Percentiles rank a stretch among this genome's conserved stretches.
phyloP scores from a whole-genome alignment of 1,140 invertebrate genomes.

The Brachionus paranguensis region DNA sequence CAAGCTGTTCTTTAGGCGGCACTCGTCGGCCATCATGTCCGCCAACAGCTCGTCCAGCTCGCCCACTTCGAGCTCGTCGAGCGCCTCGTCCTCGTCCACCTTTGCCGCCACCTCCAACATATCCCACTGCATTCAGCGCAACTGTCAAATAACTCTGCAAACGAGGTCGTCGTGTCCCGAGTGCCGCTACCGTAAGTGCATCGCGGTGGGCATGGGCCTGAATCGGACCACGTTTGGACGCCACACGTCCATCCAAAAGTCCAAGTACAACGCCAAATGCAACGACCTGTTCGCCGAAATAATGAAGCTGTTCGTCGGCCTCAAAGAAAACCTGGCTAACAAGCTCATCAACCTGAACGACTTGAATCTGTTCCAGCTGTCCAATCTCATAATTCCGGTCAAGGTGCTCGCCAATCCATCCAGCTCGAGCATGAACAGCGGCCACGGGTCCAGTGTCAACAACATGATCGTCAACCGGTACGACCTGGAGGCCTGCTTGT shows the following conservation, averaged over 20 bases:
- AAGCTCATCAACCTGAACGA: slow-evolving; percentile 6
- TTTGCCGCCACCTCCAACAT: background rate
- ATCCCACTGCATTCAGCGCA: slow-evolving; percentile 40
- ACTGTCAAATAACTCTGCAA: slow-evolving; percentile 52
- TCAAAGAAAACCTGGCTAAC: slow-evolving; percentile 2
- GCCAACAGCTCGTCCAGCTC: slow-evolving; percentile 18
- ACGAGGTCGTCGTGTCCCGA: slow-evolving; percentile 74
- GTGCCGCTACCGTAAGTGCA: slow-evolving; percentile 97
- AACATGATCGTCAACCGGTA: background rate
- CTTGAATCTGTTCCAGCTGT: background rate
- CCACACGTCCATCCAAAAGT: slow-evolving; percentile 32
- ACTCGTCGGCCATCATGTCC: slow-evolving; percentile 24
- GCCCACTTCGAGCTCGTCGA: background rate
- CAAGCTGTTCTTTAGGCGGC: slow-evolving; percentile 40
- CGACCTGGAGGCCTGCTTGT: slow-evolving; percentile 4
- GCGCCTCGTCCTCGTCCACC: background rate
- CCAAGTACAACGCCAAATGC: slow-evolving; percentile 29
- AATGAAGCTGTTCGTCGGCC: slow-evolving; percentile 7
- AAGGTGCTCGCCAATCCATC: background rate
- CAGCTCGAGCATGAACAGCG: background rate
- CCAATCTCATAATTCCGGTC: background rate
- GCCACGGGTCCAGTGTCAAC: background rate
- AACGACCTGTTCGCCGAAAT: slow-evolving; percentile 36
- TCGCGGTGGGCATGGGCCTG: slow-evolving; percentile 90
- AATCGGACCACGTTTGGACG: slow-evolving; percentile 27